Evolutionary conservation across 2,797 vertebrate species (phyloP), one percentile per base, ranked within the genome.

Genomic region (Lepilemur ruficaudatus): DNA sequence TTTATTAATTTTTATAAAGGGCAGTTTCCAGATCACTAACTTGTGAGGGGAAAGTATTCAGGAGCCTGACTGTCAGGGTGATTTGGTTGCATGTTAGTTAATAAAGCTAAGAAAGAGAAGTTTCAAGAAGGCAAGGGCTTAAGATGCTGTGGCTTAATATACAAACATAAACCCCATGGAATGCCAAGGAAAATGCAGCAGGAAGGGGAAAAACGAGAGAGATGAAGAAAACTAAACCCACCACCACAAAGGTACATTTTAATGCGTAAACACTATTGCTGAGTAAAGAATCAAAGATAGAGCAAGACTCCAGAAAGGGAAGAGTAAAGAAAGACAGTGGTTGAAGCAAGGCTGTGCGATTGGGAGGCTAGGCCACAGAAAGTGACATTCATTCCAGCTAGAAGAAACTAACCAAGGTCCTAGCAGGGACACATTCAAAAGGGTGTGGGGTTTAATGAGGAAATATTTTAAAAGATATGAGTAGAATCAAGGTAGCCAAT

Each of bases 91-190:
- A 65, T 65, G n/a, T 65, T 65, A n/a, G 17, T 69, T 81, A 85
- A 76, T 41, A 73, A 78, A 91, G 32, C n/a, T 75, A 55, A 94
- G 69, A 87, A 78, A 93, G 48, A 85, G 28, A 59, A 87, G 81
- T 11, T 35, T 59, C 22, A 92, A 70, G 15, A 18, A 67, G 15
- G 2, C 10, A 52, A 70, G 38, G 17, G 15, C 23, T 69, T n/a
- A 84, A 69, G 7, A 43, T 50, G 35, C 28, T 13, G 57, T 28
- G 70, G n/a, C 25, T 94, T 89, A 82, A 67, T 48, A 70, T 61
- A 23, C 38, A 91, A 70, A 82, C 11, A 52, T n/a, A 82, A 86
- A 63, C 83, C 23, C 35, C 32, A 82, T 69, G 55, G 22, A 43
- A 48, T 4, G 9, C 50, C 48, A 83, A 28, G 30, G 61, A 73